These are phyloP conservation scores for Manis javanica DNA, from an alignment of 2,797 vertebrate species.

Conservation along the genomic window DNA sequence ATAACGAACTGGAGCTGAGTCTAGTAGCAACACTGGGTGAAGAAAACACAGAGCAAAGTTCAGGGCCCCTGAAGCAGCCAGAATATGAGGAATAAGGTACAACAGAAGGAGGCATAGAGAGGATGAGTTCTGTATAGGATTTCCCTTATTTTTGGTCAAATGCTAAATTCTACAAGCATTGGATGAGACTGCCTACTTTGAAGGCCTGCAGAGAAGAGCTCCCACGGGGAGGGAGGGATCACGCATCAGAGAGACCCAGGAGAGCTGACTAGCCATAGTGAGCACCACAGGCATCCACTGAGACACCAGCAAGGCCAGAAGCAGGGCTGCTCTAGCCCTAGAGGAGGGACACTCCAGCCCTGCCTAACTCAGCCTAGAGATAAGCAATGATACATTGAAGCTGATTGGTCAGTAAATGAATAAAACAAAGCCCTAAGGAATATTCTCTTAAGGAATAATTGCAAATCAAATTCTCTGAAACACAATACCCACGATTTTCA, in stretches of 20 bases:
- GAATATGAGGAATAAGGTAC: background rate
- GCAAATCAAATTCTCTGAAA: background rate
- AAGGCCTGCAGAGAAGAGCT: background rate
- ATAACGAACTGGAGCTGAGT: background rate
- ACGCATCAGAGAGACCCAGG: background rate
- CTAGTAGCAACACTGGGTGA: background rate
- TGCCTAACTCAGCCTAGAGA: background rate
- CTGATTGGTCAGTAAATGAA: background rate
- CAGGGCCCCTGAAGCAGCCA: background rate
- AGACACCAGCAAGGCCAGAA: background rate
- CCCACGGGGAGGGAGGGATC: rapidly evolving
- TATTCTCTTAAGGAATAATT: background rate
- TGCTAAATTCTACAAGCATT: background rate
- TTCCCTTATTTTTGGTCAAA: background rate
- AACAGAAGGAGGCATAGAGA: background rate
- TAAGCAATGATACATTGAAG: background rate
- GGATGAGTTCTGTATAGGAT: background rate
- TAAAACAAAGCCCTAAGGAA: background rate
- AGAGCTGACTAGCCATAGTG: background rate
- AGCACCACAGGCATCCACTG: background rate
- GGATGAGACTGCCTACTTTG: background rate
- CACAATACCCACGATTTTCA: background rate
- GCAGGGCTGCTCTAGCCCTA: too few relatives aligned
- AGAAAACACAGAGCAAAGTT: background rate
- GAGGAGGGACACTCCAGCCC: background rate